Evolutionary conservation across 2,797 vertebrate species (phyloP).

Genomic region (Sphenopsis melanotis): DNA sequence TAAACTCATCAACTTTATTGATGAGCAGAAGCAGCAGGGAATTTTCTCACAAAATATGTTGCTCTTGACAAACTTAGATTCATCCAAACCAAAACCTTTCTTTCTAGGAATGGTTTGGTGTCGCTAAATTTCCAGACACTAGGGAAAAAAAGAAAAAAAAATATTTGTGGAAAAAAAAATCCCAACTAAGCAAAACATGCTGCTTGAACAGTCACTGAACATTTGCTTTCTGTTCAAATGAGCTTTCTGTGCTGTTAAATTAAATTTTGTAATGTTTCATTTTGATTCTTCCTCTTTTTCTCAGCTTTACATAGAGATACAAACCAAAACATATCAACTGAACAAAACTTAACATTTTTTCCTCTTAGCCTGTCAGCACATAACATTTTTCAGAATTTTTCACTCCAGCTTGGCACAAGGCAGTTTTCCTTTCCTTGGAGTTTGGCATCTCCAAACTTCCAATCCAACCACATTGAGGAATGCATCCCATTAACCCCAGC

Average conservation of each 20-base stretch:
- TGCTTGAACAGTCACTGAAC: background rate
- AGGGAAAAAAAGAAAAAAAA: background rate
- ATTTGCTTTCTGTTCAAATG: background rate
- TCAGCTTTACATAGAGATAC: background rate
- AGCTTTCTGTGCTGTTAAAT: background rate
- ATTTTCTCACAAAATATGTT: constrained; percentile 46
- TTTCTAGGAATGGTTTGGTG: background rate
- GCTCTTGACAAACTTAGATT: background rate
- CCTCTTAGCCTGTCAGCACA: background rate
- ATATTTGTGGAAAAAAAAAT: background rate
- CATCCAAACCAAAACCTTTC: background rate
- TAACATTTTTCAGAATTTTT: background rate
- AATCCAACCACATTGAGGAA: background rate
- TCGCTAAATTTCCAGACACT: background rate
- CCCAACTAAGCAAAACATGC: background rate
- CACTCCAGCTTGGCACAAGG: background rate
- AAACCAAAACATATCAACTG: background rate
- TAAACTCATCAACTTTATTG: constrained; percentile 54
- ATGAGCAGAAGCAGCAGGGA: constrained; percentile 44
- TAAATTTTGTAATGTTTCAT: background rate
- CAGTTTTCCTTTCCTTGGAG: no score
- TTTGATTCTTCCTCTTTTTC: background rate
- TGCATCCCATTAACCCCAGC: background rate
- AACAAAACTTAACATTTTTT: background rate
- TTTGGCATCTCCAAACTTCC: background rate